Evolutionary conservation across 2,113 vertebrate genomes (phyloP), one percentile per base, ranked within the genome.

Genomic region (Verasper variegatus): DNA sequence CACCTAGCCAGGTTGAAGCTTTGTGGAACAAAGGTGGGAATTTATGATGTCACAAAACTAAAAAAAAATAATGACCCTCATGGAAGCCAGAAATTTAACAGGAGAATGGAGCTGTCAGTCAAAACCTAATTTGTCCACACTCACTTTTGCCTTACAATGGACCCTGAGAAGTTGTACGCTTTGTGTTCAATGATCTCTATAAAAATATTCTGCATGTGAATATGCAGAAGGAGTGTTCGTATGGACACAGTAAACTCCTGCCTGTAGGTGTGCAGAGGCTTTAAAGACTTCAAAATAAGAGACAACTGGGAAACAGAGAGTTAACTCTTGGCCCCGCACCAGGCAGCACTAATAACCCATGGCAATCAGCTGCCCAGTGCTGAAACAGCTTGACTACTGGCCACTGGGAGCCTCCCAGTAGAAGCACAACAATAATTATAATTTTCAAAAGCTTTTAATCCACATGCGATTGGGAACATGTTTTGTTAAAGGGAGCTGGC

Each of bases 381-480:
- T 24, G 8, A 56, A 55, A 59, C 68, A 57, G 55, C 26, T 70
- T 69, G 55, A 64, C 42, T 45, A 61, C 57, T 21, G 55, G 37
- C 72, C 65, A 77, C 80, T 70, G 57, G 2, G 60, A 81, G 56
- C 75, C 21, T 82, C 0, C 54, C 65, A 73, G 68, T 40, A 15
- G 23, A 42, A 59, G 35, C 51, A 14, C 21, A 35, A 49, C 45
- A 49, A 49, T 49, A 17, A 15, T 47, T 47, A 14, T 17, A 47
- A 47, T 47, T 47, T 47, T 47, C 13, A 47, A 47, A 49, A 49
- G 45, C 45, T 5, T 49, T 49, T 49, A 45, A 45, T 45, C 42
- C 42, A 45, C 42, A 45, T 35, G 40, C 56, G 21, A 51, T 78
- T 31, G 63, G 14, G 13, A 58, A 21, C 57, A 3, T 2, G 55